These are phyloP conservation scores for Lymantria dispar DNA, from an alignment of 2,888 invertebrate genomes.

Conservation along the genomic window DNA sequence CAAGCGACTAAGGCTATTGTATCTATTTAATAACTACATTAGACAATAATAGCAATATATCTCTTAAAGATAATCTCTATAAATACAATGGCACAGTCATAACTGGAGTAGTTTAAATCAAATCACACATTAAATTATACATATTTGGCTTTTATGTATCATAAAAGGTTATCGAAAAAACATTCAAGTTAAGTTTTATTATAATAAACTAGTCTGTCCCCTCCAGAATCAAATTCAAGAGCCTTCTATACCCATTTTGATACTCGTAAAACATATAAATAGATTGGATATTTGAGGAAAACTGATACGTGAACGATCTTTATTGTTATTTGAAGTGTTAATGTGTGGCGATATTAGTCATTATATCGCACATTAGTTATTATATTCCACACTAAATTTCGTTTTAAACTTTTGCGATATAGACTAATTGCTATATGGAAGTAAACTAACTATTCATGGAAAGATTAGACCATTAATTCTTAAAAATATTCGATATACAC, in stretches of 20 bases:
- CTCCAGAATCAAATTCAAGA: conserved; percentile 31
- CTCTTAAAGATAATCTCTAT: background rate
- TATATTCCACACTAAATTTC: background rate
- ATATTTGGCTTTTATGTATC: conserved; percentile 23
- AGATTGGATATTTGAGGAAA: conserved; percentile 45
- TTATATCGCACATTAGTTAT: background rate
- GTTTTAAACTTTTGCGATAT: too few species aligned
- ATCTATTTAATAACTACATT: too few species aligned
- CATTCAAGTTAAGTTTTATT: conserved; percentile 32
- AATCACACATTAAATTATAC: conserved; percentile 21
- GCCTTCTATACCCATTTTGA: conserved; percentile 38
- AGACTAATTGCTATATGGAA: too few species aligned
- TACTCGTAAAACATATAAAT: conserved; percentile 48
- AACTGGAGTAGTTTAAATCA: conserved; percentile 22
- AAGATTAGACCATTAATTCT: too few species aligned
- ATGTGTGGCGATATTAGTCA: background rate
- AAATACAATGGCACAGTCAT: conserved; percentile 13
- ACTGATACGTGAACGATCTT: conserved; percentile 39
- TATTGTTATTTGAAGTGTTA: conserved; percentile 45
- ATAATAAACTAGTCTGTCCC: conserved; percentile 31
- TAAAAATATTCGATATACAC: too few species aligned
- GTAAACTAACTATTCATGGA: too few species aligned
- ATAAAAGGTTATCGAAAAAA: conserved; percentile 35
- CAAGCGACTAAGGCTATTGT: too few species aligned
- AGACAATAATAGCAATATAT: too few species aligned